These are phyloP conservation scores for Acridotheres tristis DNA, from an alignment of 2,797 vertebrate genomes.

Conservation along the genomic window DNA sequence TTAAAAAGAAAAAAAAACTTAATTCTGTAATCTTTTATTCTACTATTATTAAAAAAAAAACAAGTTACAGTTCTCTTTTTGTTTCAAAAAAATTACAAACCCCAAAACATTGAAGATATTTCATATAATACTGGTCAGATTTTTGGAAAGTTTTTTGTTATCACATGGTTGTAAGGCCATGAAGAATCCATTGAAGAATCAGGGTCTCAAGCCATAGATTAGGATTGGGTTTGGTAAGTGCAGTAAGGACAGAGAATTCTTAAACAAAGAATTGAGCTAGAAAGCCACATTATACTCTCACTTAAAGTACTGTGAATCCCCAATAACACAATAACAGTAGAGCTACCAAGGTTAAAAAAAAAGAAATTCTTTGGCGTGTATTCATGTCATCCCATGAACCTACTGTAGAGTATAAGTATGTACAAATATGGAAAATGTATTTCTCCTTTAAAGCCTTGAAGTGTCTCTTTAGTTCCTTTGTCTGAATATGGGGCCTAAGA, in stretches of 20 bases:
- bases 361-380: neutral
- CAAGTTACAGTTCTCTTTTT: neutral
- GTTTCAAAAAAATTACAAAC: neutral
- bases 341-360: neutral
- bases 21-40: neutral
- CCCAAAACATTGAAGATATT: neutral
- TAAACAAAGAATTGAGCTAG: neutral
- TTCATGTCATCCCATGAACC: neutral
- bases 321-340: neutral
- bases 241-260: neutral
- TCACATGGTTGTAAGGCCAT: neutral
- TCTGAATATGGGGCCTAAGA: neutral
- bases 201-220: neutral
- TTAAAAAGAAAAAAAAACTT: neutral
- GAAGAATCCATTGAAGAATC: neutral
- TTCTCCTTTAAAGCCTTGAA: neutral
- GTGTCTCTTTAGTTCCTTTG: neutral
- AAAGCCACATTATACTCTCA: neutral
- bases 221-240: neutral
- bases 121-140: neutral
- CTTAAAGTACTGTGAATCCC: neutral
- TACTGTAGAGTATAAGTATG: neutral
- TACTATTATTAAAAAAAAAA: neutral
- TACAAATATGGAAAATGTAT: neutral
- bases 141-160: neutral